Conservation (phyloP, 2,888 invertebrate species). For the Ischnus inquisitorius region DNA sequence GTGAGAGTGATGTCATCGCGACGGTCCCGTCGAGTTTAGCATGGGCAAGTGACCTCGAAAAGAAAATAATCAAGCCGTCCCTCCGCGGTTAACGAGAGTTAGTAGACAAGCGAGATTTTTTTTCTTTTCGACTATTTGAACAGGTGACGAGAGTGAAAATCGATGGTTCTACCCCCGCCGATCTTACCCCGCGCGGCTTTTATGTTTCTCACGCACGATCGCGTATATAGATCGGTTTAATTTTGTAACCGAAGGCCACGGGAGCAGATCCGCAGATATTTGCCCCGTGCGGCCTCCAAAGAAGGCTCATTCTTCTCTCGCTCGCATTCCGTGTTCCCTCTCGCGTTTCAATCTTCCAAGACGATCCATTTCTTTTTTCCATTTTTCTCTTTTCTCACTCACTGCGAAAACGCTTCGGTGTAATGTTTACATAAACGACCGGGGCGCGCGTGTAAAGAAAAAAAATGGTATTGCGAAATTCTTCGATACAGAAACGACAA, state of each 20-base stretch:
- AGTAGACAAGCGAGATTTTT: not conserved
- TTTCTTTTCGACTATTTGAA: conserved; percentile 36
- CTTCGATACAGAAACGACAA: not conserved
- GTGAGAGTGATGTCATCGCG: conserved; percentile 22
- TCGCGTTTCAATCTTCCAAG: not conserved
- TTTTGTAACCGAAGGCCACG: conserved; percentile 67
- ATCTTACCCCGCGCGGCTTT: conserved; percentile 22
- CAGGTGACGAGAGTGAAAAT: conserved; percentile 53
- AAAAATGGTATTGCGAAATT: conserved; percentile 10
- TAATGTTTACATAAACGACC: conserved; percentile 9
- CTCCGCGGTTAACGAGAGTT: conserved; percentile 32
- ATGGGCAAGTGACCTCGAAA: conserved; percentile 16
- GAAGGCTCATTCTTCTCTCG: conserved; percentile 31
- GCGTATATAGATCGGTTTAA: conserved; percentile 69
- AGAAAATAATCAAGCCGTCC: conserved; percentile 15
- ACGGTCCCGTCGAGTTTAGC: conserved; percentile 11
- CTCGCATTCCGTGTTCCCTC: not conserved
- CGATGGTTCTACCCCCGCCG: conserved; percentile 18
- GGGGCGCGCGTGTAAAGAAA: conserved; percentile 10
- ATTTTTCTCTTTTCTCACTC: not conserved
- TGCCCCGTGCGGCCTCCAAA: conserved; percentile 29
- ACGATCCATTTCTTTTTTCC: conserved; percentile 22
- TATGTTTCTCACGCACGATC: conserved; percentile 55
- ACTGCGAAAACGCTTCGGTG: not conserved
- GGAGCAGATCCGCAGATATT: conserved; percentile 32